Evolutionary conservation across 2,888 invertebrate genomes (phyloP).

Genomic region (Conus canariensis): DNA sequence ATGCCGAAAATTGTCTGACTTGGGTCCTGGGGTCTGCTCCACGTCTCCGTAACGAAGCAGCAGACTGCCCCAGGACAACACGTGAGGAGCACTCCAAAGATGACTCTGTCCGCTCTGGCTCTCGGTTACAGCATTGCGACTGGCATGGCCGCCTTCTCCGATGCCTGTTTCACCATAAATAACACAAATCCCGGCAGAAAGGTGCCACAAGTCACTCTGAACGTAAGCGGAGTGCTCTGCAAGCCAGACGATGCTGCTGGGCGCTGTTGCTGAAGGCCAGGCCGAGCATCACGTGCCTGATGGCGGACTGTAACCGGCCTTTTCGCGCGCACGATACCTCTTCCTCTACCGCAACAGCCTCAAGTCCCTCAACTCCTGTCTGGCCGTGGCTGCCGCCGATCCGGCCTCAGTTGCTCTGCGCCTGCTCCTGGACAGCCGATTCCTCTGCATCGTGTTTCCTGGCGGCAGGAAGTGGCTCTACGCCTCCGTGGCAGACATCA

Average conservation of each 20-base stretch:
- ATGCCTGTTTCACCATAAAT: too few species aligned
- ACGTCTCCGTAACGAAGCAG: too few species aligned
- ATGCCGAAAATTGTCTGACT: too few species aligned
- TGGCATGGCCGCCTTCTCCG: too few species aligned
- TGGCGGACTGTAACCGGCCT: slow-evolving; percentile 62
- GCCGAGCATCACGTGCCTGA: slow-evolving; percentile 66
- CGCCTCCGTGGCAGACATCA: slow-evolving; percentile 60
- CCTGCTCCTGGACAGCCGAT: slow-evolving; percentile 65
- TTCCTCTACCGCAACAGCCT: slow-evolving; percentile 72
- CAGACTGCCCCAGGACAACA: too few species aligned
- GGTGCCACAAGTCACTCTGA: too few species aligned
- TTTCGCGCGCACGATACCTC: slow-evolving; percentile 66
- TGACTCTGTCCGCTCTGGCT: too few species aligned
- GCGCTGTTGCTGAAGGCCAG: slow-evolving; percentile 66
- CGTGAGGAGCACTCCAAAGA: too few species aligned
- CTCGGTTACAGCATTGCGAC: too few species aligned
- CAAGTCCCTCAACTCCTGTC: slow-evolving; percentile 66
- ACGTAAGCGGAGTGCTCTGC: too few species aligned
- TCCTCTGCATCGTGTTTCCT: slow-evolving; percentile 61
- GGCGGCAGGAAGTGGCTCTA: slow-evolving; percentile 63
- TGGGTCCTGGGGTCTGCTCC: too few species aligned
- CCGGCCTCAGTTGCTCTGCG: slow-evolving; percentile 63
- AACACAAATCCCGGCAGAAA: too few species aligned
- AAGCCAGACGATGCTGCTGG: slow-evolving; percentile 70
- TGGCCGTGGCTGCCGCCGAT: slow-evolving; percentile 63